phyloP scores from a whole-genome alignment of 2,888 invertebrate species.

The Troglohyphantes excavatus region DNA sequence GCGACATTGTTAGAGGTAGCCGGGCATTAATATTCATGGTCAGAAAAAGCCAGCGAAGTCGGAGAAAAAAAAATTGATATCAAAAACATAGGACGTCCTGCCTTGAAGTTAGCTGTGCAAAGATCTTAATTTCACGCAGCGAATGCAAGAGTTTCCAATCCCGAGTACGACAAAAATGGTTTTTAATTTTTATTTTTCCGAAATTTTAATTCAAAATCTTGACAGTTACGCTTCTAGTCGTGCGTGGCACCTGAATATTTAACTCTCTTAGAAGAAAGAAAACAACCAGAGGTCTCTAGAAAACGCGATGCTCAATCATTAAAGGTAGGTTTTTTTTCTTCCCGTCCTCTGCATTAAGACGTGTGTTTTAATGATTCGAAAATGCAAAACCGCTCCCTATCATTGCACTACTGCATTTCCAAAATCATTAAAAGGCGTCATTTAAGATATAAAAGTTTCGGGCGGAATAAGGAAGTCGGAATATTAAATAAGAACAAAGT shows the following conservation, averaged over 20 bases:
- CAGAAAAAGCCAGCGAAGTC: slow-evolving; percentile 18
- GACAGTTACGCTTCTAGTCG: slow-evolving; percentile 64
- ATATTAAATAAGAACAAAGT: slow-evolving; percentile 10
- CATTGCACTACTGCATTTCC: slow-evolving; percentile 35
- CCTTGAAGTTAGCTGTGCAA: slow-evolving; percentile 30
- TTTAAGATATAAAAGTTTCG: slow-evolving; percentile 43
- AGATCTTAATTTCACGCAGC: slow-evolving; percentile 69
- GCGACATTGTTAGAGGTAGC: slow-evolving; percentile 69
- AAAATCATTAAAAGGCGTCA: slow-evolving; percentile 65
- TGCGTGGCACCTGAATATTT: slow-evolving; percentile 72
- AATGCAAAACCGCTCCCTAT: slow-evolving; percentile 62
- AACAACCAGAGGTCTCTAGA: neutral
- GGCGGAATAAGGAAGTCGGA: slow-evolving; percentile 7
- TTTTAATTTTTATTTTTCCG: slow-evolving; percentile 57
- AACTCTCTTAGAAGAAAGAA: slow-evolving; percentile 43
- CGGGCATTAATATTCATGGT: slow-evolving; percentile 75
- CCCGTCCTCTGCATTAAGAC: slow-evolving; percentile 1
- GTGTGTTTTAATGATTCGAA: slow-evolving; percentile 71
- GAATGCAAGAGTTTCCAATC: slow-evolving; percentile 35
- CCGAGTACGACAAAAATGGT: slow-evolving; percentile 51
- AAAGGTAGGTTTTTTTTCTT: slow-evolving; percentile 58
- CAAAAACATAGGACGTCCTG: slow-evolving; percentile 41
- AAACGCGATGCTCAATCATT: slow-evolving; percentile 70
- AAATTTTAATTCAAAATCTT: slow-evolving; percentile 72
- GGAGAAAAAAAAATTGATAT: slow-evolving; percentile 24